phyloP scores from a whole-genome alignment of 2,113 vertebrate genomes.

The Semicossyphus pulcher region DNA sequence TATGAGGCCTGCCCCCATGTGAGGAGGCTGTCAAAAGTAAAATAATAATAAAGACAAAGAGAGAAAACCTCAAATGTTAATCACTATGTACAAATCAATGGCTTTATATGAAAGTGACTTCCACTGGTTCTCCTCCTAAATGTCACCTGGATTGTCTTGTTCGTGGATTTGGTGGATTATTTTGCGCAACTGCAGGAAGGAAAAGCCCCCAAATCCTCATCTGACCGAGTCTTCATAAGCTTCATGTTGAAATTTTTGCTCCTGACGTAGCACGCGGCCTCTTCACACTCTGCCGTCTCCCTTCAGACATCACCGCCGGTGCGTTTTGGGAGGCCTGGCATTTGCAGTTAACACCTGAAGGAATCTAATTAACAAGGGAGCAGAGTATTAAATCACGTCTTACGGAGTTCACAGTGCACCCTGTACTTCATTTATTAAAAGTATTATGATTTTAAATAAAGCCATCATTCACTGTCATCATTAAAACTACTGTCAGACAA shows the following conservation, averaged over 20 bases:
- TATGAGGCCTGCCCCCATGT: constrained; percentile 18
- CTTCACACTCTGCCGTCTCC: constrained; percentile 34
- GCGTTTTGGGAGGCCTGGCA: constrained; percentile 60
- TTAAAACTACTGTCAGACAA: too few species aligned
- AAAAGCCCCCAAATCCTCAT: constrained; percentile 73
- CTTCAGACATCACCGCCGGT: constrained; percentile 13
- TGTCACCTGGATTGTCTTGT: constrained; percentile 69
- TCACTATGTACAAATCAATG: constrained; percentile 39
- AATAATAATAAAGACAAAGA: constrained; percentile 5
- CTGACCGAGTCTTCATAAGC: constrained; percentile 66
- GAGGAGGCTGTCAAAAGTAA: constrained; percentile 28
- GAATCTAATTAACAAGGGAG: constrained; percentile 77
- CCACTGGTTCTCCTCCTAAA: constrained; percentile 53
- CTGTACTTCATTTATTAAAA: constrained; percentile 78
- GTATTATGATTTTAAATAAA: constrained; percentile 75
- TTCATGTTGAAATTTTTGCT: constrained; percentile 34
- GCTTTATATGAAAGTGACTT: constrained; percentile 62
- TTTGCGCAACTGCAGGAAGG: constrained; percentile 33
- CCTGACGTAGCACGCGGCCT: constrained; percentile 18
- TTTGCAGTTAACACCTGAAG: constrained; percentile 76
- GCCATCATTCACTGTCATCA: constrained; percentile 76
- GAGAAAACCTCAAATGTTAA: constrained; percentile 28
- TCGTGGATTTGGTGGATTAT: constrained; percentile 40
- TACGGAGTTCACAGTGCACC: constrained; percentile 52
- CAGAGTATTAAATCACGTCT: constrained; percentile 71